Evolutionary conservation across 2,113 vertebrate species (phyloP).

Genomic region (Oryzias curvinotus): DNA sequence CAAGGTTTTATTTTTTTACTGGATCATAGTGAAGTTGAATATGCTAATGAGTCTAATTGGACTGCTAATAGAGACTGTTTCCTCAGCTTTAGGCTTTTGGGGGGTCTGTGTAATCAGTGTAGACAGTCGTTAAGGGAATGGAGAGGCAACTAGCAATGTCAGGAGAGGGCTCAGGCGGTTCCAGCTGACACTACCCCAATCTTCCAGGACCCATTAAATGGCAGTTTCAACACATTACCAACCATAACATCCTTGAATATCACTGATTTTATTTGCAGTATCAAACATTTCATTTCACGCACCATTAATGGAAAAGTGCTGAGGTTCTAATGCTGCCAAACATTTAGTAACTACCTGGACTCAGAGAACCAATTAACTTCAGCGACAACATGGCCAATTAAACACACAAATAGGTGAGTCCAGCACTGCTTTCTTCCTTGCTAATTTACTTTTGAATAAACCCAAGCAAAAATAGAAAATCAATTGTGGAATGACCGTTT

Average conservation of each 20-base stretch:
- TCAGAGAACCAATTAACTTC: slow-evolving; percentile 99
- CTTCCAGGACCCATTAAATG: slow-evolving; percentile 99
- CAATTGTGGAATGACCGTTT: slow-evolving; percentile 57
- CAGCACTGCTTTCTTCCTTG: slow-evolving; percentile 76
- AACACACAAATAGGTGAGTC: slow-evolving; percentile 98
- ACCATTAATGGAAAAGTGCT: slow-evolving; percentile 99
- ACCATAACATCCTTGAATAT: slow-evolving; percentile 99
- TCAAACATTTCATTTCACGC: slow-evolving; percentile 99
- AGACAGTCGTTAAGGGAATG: slow-evolving; percentile 99
- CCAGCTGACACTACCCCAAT: slow-evolving; percentile 99
- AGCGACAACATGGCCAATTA: slow-evolving; percentile 99
- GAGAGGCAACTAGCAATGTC: slow-evolving; percentile 99
- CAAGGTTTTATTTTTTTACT: slow-evolving; percentile 74
- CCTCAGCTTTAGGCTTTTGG: slow-evolving; percentile 96
- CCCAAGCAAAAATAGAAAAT: slow-evolving; percentile 82
- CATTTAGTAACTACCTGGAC: slow-evolving; percentile 99
- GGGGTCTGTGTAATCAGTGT: slow-evolving; percentile 99
- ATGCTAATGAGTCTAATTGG: slow-evolving; percentile 99
- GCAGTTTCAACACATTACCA: slow-evolving; percentile 99
- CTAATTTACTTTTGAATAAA: slow-evolving; percentile 76
- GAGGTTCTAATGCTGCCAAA: slow-evolving; percentile 99
- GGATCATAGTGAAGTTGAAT: slow-evolving; percentile 97
- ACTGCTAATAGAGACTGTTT: slow-evolving; percentile 99
- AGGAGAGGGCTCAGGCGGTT: slow-evolving; percentile 98
- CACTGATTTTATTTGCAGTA: slow-evolving; percentile 99